Base-by-base conservation (phyloP, 2,888 invertebrate species). In the Ophion costatus region DNA sequence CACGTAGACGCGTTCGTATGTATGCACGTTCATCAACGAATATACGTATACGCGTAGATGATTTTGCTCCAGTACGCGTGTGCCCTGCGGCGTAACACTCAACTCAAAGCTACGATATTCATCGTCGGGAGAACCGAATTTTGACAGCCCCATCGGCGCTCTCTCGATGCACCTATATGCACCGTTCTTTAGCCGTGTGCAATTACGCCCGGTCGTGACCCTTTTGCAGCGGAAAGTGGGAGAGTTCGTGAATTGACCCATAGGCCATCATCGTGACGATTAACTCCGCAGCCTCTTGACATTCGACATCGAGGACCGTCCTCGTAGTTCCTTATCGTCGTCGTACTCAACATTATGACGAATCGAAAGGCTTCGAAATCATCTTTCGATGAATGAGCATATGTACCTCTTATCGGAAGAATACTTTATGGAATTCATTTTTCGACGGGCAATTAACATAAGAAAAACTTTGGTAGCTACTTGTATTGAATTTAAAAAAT, bases 151-250 rank as follows among this genome's bases (percentile, higher is more conserved):
- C 73, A 57, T 59, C 82, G 69, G 38, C 71, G 9, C 59, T 57
- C 33, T 61, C 20, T 42, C 0, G 45, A 29, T 33, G 24, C 42
- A 33, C 17, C 11, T 33, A 29, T 17, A 63, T 71, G 63, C 56
- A 71, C 33, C 42, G 45, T 42, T 38, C 57, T 80, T 38, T 42
- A 63, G 51, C 45, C 66, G 66, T 14, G 61, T 66, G 71, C 82
- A 84, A 84, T 84, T 82, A 82, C 76, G 76, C 59, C 42, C 42
- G 63, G 63, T 61, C 69, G 81, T 81, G 77, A 81, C 67, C 81
- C 77, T 77, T 81, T 81, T 78, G 64, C 84, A 63, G 45, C 57
- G 42, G 56, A 80, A 24, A 75, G 56, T 38, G 77, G 51, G 56
- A 69, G 38, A 51, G 51, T 57, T 78, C 22, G 57, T 75, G 70